These are phyloP conservation scores for Ornithorhynchus anatinus DNA, from an alignment of 2,113 vertebrate species.

Conservation along the genomic window DNA sequence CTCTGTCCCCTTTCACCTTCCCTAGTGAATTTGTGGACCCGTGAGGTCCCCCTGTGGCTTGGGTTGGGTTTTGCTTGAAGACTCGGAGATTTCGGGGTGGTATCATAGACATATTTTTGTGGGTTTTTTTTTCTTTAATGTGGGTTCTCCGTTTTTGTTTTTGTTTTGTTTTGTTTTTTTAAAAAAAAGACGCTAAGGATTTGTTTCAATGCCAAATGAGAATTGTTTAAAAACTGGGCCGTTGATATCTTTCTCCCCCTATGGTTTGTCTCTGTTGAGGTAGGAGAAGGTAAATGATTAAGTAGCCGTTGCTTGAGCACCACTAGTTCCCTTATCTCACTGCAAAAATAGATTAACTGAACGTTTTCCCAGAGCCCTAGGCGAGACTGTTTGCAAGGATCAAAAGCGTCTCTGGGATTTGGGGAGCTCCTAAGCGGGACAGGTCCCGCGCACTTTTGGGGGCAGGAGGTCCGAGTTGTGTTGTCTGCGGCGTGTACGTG, in stretches of 20 bases:
- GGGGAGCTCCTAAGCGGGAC: too few relatives aligned
- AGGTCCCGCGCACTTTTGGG: too few relatives aligned
- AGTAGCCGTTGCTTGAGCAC: slow-evolving; percentile 33
- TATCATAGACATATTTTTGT: slow-evolving; percentile 43
- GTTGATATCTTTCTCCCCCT: slow-evolving; percentile 46
- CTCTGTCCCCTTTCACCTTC: slow-evolving; percentile 85
- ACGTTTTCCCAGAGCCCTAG: slow-evolving; percentile 58
- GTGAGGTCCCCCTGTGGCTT: slow-evolving; percentile 74
- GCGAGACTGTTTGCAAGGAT: slow-evolving; percentile 60
- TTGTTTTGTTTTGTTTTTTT: slow-evolving; percentile 49
- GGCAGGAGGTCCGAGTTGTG: too few relatives aligned
- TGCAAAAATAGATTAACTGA: slow-evolving; percentile 55
- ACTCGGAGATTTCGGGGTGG: slow-evolving; percentile 64
- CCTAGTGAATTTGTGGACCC: slow-evolving; percentile 76
- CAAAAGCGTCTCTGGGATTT: too few relatives aligned
- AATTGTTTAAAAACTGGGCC: slow-evolving; percentile 55
- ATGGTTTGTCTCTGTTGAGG: slow-evolving; percentile 68
- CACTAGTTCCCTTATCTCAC: slow-evolving; percentile 25
- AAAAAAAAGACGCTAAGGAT: slow-evolving; percentile 37
- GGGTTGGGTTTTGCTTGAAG: slow-evolving; percentile 76
- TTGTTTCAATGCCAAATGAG: slow-evolving; percentile 45
- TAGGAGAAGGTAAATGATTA: slow-evolving; percentile 37
- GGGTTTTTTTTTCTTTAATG: slow-evolving; percentile 46
- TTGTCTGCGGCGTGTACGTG: background rate
- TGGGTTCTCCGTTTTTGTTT: slow-evolving; percentile 37